These are phyloP conservation scores for Poecile atricapillus DNA, from an alignment of 2,113 vertebrate genomes.

Conservation along the genomic window DNA sequence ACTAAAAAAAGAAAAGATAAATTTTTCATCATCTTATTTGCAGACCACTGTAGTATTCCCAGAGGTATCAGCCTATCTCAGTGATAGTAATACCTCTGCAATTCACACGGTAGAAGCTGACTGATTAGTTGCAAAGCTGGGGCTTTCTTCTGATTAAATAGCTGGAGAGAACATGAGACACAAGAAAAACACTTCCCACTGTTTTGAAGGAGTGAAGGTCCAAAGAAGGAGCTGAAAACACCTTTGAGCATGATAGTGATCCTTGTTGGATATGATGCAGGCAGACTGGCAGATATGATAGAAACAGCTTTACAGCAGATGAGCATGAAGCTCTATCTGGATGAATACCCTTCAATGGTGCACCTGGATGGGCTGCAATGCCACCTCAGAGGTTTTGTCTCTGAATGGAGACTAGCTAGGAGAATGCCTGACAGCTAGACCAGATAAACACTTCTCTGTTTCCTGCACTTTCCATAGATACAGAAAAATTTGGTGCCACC, in stretches of 20 bases:
- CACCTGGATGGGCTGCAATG: not conserved
- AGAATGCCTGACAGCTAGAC: not conserved
- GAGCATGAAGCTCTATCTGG: not conserved
- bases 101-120: not conserved
- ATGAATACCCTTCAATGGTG: not conserved
- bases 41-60: not conserved
- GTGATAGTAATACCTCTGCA: not conserved
- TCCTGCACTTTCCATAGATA: not conserved
- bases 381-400: not conserved
- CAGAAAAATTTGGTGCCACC: conserved; percentile 46
- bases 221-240: not conserved
- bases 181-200: not conserved
- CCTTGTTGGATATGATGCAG: not conserved
- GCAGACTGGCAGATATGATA: not conserved
- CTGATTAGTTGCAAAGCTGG: not conserved
- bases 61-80: not conserved
- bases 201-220: not conserved
- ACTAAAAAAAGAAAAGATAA: not conserved
- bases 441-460: not conserved
- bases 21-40: not conserved
- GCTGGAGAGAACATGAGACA: not conserved
- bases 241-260: not conserved
- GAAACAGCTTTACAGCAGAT: not conserved
- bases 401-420: not conserved
- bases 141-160: not conserved